Percentiles rank a stretch among this genome's conserved stretches.
Evolutionary conservation across 2,113 vertebrate genomes (phyloP).

Genomic region (Psettodes erumei): DNA sequence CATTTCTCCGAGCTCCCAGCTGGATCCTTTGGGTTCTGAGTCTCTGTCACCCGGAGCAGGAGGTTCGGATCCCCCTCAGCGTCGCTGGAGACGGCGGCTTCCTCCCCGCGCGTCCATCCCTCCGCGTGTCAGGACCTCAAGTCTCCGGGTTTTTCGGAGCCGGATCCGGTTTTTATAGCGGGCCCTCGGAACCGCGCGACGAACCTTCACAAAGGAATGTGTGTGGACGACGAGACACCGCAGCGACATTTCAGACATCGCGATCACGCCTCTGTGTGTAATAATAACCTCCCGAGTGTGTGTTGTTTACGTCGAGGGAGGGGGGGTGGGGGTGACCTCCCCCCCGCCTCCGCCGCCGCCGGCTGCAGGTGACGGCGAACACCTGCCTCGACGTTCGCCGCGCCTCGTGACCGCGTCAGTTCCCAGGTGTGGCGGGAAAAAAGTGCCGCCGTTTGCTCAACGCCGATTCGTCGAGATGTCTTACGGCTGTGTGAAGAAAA

Average conservation of each 20-base stretch:
- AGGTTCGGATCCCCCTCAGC: constrained; percentile 23
- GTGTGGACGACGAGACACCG: constrained; percentile 36
- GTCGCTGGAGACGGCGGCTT: neutral
- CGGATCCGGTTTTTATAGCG: constrained; percentile 72
- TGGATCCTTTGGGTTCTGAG: no score
- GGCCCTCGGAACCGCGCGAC: constrained; percentile 57
- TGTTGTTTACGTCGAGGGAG: constrained; percentile 46
- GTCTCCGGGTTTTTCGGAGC: no score
- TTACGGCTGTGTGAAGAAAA: constrained; percentile 51
- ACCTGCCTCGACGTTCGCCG: no score
- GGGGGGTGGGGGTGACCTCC: no score
- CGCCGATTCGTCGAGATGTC: no score
- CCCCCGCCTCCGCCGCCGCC: no score
- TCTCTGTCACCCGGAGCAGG: no score
- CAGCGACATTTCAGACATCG: constrained; percentile 51
- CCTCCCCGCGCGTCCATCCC: constrained; percentile 17
- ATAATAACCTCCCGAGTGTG: constrained; percentile 40
- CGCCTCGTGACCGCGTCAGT: no score
- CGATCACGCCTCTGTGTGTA: constrained; percentile 34
- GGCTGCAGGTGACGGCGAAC: no score
- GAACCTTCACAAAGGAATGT: constrained; percentile 68
- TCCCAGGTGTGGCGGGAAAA: no score
- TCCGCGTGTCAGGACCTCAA: neutral
- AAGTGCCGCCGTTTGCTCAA: constrained; percentile 2
- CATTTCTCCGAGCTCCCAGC: constrained; percentile 6